Conservation (phyloP, 1,140 invertebrate genomes). For the Drosophila kikkawai region DNA sequence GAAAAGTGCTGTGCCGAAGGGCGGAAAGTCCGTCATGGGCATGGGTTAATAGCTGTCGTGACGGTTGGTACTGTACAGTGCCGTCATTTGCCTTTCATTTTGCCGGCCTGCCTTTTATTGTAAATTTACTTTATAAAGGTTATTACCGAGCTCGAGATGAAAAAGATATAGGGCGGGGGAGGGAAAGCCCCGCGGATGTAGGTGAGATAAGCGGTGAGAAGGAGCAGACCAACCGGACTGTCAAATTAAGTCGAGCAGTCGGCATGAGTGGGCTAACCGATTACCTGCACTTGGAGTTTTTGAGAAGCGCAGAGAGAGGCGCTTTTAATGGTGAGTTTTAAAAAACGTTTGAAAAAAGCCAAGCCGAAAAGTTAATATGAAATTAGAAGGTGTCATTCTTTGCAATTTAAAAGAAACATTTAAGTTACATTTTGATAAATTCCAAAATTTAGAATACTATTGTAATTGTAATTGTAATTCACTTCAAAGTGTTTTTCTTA, state of each 20-base stretch:
- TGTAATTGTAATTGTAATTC: neutral
- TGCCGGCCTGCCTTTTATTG: conserved; percentile 69
- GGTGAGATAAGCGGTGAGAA: conserved; percentile 20
- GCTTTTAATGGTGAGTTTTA: neutral
- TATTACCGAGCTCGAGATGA: conserved; percentile 60
- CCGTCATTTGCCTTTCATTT: conserved; percentile 63
- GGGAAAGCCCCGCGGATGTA: conserved; percentile 15
- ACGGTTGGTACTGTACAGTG: neutral
- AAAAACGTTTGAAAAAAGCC: neutral
- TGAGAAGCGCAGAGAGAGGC: conserved; percentile 9
- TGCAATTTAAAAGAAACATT: no score
- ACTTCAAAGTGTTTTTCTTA: no score
- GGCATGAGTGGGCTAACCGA: neutral
- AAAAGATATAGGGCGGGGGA: neutral
- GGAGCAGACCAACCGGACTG: conserved; percentile 29
- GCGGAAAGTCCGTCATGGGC: neutral
- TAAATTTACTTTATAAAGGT: conserved; percentile 83
- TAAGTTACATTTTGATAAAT: no score
- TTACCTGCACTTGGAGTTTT: conserved; percentile 7
- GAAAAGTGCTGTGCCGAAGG: conserved; percentile 5
- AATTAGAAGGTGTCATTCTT: no score
- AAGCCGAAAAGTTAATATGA: no score
- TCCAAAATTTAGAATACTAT: no score
- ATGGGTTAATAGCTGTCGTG: conserved; percentile 34
- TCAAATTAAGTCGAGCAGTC: conserved; percentile 26